phyloP scores from a whole-genome alignment of 2,113 vertebrate species.

The Scortum barcoo region DNA sequence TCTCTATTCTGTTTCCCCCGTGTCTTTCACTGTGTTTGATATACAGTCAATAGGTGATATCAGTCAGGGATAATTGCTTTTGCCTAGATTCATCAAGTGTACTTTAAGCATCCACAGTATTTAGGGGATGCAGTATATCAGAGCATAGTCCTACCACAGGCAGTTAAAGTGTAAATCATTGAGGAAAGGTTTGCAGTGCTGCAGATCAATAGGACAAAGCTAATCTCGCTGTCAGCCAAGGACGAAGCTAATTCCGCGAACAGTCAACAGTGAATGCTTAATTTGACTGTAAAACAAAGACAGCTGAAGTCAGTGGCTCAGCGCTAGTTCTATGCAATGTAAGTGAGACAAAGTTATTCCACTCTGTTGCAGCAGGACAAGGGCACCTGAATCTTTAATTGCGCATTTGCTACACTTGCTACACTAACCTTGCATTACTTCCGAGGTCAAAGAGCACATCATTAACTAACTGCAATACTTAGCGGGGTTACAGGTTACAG shows the following conservation, averaged over 20 bases:
- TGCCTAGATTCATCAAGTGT: neutral
- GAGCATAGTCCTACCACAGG: conserved; percentile 17
- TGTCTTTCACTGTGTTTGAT: neutral
- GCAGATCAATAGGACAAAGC: conserved; percentile 58
- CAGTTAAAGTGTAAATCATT: conserved; percentile 29
- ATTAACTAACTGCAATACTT: neutral
- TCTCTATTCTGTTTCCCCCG: neutral
- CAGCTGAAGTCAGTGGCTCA: conserved; percentile 11
- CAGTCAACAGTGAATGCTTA: conserved; percentile 27
- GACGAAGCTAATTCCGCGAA: conserved; percentile 41
- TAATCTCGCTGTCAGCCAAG: conserved; percentile 55
- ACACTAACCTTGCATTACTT: neutral
- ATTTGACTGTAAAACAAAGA: conserved; percentile 29
- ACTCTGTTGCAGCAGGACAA: neutral
- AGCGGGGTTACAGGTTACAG: neutral
- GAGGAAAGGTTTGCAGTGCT: conserved; percentile 33
- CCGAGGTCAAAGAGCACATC: neutral
- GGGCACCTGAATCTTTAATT: neutral
- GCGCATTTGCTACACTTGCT: neutral
- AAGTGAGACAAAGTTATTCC: neutral
- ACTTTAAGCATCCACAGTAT: conserved; percentile 11
- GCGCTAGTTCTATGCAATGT: neutral
- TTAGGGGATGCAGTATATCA: conserved; percentile 24
- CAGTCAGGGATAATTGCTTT: conserved; percentile 31
- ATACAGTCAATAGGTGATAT: conserved; percentile 26